Conservation (phyloP, 2,888 invertebrate species). For the Timandra comae region DNA sequence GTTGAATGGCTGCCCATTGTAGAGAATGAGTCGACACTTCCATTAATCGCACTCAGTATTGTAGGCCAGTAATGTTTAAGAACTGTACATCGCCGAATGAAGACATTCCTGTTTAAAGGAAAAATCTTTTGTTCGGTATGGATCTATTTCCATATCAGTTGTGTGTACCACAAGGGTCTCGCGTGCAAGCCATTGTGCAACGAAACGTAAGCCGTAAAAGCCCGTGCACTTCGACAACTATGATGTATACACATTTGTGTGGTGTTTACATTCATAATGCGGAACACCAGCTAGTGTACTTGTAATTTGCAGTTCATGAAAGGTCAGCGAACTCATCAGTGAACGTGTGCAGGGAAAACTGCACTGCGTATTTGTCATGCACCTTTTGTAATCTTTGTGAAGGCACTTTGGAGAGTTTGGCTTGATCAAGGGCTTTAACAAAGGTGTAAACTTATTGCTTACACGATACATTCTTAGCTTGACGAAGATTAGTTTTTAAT, state of each 20-base stretch:
- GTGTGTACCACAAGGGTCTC: too few species aligned
- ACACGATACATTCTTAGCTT: too few species aligned
- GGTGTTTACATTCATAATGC: constrained; percentile 2
- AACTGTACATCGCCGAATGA: too few species aligned
- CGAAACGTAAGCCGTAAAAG: too few species aligned
- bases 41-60: neutral
- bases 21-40: neutral
- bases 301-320: constrained; percentile 11
- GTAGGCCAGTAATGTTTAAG: too few species aligned
- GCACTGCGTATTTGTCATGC: neutral
- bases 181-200: too few species aligned
- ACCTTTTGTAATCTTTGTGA: too few species aligned
- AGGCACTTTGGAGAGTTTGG: constrained; percentile 3
- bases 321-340: constrained; percentile 11
- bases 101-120: too few species aligned
- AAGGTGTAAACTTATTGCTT: too few species aligned
- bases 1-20: constrained; percentile 11
- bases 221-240: neutral
- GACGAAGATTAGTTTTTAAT: too few species aligned
- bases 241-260: neutral
- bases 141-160: too few species aligned
- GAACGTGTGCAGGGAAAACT: neutral
- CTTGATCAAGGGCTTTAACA: constrained; percentile 4
- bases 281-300: constrained; percentile 5
- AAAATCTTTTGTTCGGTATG: too few species aligned